These are phyloP conservation scores for Diachasmimorpha longicaudata DNA, from an alignment of 1,140 invertebrate species.

Conservation along the genomic window DNA sequence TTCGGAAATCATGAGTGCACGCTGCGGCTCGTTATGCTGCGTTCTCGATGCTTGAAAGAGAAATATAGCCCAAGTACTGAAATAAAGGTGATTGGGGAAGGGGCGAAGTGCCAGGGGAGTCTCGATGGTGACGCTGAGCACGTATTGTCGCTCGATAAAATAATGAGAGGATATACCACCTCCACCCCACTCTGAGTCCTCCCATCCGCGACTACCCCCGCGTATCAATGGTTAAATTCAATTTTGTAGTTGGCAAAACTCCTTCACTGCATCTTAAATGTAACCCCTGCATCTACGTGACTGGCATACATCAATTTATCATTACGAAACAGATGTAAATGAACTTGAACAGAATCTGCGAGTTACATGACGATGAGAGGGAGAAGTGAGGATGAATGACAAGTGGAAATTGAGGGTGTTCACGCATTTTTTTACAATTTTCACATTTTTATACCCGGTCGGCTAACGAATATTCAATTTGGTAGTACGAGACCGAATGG, in stretches of 20 bases:
- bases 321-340: not conserved
- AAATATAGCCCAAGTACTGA: not conserved
- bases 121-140: not conserved
- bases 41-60: not conserved
- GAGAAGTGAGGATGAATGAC: too few species aligned
- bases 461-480: too few species aligned
- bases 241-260: not conserved
- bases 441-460: too few species aligned
- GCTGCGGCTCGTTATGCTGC: not conserved
- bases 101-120: not conserved
- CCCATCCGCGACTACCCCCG: not conserved
- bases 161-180: not conserved
- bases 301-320: not conserved
- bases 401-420: too few species aligned
- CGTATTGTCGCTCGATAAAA: conserved; percentile 6
- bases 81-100: not conserved
- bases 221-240: not conserved
- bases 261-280: not conserved
- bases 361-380: too few species aligned
- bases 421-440: too few species aligned
- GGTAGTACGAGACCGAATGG: too few species aligned
- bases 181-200: too few species aligned
- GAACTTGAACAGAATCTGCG: not conserved
- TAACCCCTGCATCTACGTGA: not conserved
- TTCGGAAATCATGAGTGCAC: not conserved